Evolutionary conservation across 2,888 invertebrate species (phyloP).

Genomic region (Nipponacmea schrenckii): DNA sequence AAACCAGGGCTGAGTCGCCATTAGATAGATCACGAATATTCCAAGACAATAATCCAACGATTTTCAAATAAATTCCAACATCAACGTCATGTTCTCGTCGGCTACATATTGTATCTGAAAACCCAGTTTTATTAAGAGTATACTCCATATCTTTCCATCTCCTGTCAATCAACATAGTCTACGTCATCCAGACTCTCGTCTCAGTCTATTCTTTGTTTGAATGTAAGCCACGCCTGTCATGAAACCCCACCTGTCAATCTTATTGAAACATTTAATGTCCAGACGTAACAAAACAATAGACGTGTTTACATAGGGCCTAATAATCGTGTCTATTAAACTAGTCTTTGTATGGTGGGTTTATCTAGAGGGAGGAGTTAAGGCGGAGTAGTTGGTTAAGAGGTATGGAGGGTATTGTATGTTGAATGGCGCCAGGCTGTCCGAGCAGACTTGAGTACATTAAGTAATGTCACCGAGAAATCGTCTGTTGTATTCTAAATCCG

Average conservation of each 20-base stretch:
- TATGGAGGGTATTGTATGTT: constrained; percentile 1
- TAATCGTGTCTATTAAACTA: neutral
- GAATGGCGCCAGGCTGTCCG: neutral
- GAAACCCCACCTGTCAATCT: too few relatives aligned
- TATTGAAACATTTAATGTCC: too few relatives aligned
- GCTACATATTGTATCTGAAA: neutral
- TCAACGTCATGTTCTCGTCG: neutral
- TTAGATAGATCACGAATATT: neutral
- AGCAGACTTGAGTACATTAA: constrained; percentile 7
- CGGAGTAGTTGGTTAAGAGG: neutral
- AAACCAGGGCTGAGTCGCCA: neutral
- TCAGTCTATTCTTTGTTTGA: too few relatives aligned
- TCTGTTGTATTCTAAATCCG: constrained; percentile 2
- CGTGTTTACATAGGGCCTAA: neutral
- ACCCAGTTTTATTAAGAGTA: constrained; percentile 1
- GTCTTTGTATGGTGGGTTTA: constrained; percentile 1
- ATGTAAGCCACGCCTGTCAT: too few relatives aligned
- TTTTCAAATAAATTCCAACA: neutral
- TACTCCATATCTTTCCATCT: constrained; percentile 3
- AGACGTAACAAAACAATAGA: neutral
- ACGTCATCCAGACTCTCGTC: neutral
- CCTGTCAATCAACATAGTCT: constrained; percentile 1
- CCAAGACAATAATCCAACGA: too few relatives aligned
- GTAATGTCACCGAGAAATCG: constrained; percentile 1
- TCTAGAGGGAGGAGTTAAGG: neutral